Percentiles rank a stretch among this genome's conserved stretches.
These are phyloP conservation scores for Tryphoninae sp. DNA, from an alignment of 2,888 invertebrate genomes.

Conservation along the genomic window DNA sequence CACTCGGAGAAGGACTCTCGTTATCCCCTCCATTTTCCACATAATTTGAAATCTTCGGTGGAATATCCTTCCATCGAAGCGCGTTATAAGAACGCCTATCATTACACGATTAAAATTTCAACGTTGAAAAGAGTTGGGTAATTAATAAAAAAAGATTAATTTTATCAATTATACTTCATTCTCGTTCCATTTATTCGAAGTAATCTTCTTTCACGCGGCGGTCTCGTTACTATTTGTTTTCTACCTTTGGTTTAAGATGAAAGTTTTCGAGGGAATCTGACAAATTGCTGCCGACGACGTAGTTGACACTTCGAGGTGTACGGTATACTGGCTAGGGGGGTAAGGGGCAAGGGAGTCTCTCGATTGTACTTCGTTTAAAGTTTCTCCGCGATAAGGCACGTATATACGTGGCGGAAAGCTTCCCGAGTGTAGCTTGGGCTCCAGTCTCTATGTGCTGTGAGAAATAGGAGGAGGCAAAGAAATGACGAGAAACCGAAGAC, in stretches of 20 bases:
- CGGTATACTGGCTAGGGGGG: not conserved
- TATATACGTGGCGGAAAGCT: constrained; percentile 31
- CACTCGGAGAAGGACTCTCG: too few species aligned
- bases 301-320: constrained; percentile 21
- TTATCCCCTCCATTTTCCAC: too few species aligned
- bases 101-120: too few species aligned
- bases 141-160: too few species aligned
- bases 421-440: not conserved
- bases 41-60: too few species aligned
- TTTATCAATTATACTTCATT: too few species aligned
- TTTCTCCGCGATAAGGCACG: constrained; percentile 68
- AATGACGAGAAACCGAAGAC: constrained; percentile 30
- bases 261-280: constrained; percentile 57
- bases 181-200: too few species aligned
- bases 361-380: constrained; percentile 49
- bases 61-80: too few species aligned
- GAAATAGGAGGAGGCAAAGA: constrained; percentile 14
- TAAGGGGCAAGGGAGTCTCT: not conserved
- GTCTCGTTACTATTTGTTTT: too few species aligned
- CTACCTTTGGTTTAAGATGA: not conserved
- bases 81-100: too few species aligned
- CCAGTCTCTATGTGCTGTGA: not conserved
- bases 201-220: too few species aligned
- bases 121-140: too few species aligned
- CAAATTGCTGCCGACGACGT: constrained; percentile 52